These are phyloP conservation scores for Mormyrus proboscirostris DNA, from an alignment of 2,797 vertebrate species.

Conservation along the genomic window DNA sequence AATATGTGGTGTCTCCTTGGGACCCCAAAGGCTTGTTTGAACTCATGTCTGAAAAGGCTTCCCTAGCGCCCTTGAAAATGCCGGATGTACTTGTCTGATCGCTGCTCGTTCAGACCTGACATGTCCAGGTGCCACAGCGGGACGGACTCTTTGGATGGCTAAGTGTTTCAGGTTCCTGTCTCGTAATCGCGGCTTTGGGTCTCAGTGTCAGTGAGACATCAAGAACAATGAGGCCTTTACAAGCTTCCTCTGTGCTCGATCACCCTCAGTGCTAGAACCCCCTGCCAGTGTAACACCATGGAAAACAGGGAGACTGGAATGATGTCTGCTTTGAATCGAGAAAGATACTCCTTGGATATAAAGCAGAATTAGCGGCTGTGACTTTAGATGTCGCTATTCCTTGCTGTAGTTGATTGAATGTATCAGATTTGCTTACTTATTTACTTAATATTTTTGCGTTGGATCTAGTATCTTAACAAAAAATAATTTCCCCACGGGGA, in stretches of 20 bases:
- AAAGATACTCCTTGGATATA: not conserved
- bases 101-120: not conserved
- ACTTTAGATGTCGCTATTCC: not conserved
- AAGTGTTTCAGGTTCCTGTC: not conserved
- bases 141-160: not conserved
- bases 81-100: not conserved
- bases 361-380: not conserved
- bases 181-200: not conserved
- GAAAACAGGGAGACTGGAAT: not conserved
- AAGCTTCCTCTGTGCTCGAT: not conserved
- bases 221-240: not conserved
- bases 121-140: not conserved
- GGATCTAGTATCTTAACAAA: not conserved
- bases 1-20: slow-evolving; percentile 60
- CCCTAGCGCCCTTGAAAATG: not conserved
- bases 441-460: not conserved
- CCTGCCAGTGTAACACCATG: not conserved
- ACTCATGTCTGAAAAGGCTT: not conserved
- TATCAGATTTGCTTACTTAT: not conserved
- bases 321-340: not conserved
- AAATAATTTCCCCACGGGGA: too few species aligned
- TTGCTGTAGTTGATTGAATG: not conserved
- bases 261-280: not conserved
- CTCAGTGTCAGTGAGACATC: not conserved
- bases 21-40: not conserved